Evolutionary conservation across 1,140 invertebrate genomes (phyloP).

Genomic region (Watersipora subatra): DNA sequence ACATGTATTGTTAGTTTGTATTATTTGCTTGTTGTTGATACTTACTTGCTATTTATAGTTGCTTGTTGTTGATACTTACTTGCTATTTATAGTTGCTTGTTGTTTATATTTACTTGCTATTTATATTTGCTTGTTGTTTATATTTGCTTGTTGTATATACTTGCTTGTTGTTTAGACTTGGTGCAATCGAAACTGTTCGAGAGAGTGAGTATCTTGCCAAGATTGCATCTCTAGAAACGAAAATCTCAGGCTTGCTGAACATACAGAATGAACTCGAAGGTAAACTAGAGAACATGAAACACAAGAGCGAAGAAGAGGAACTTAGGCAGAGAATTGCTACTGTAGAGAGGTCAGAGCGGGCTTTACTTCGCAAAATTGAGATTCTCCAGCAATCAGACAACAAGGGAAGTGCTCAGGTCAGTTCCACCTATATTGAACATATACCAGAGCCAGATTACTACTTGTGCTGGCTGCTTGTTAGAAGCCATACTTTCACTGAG

Average conservation of each 20-base stretch:
- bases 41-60: too few relatives aligned
- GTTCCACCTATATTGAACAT: too few relatives aligned
- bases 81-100: too few relatives aligned
- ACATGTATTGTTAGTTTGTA: too few relatives aligned
- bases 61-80: too few relatives aligned
- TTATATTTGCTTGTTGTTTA: too few relatives aligned
- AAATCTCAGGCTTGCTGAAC: neutral
- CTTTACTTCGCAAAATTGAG: slow-evolving; percentile 5
- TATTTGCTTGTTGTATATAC: too few relatives aligned
- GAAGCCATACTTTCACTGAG: too few relatives aligned
- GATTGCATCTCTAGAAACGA: neutral
- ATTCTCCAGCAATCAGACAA: neutral
- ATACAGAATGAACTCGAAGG: neutral
- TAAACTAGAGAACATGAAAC: neutral
- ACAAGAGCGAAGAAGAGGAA: slow-evolving; percentile 6
- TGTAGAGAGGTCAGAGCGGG: slow-evolving; percentile 7
- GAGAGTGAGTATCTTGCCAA: neutral
- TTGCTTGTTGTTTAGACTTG: neutral
- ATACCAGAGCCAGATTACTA: too few relatives aligned
- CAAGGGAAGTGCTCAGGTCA: neutral
- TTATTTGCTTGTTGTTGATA: too few relatives aligned
- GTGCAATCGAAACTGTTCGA: neutral
- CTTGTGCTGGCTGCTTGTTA: too few relatives aligned
- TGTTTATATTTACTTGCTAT: too few relatives aligned
- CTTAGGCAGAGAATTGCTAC: neutral